Conservation (phyloP, 2,888 invertebrate species). For the Drosophila limbata region DNA sequence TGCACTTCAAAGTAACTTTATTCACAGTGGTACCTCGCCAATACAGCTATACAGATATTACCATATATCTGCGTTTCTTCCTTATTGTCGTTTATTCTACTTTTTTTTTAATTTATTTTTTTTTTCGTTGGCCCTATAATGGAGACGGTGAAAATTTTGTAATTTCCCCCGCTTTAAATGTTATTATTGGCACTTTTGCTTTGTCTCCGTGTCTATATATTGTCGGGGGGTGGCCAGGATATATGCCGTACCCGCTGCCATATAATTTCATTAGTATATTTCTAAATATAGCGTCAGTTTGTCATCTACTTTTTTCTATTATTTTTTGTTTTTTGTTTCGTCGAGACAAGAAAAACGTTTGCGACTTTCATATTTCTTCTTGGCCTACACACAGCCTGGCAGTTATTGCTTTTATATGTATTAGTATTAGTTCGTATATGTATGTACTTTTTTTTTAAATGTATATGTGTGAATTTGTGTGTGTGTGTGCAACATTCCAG, state of each 20-base stretch:
- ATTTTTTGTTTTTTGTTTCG: conserved; percentile 17
- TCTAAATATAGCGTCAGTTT: conserved; percentile 68
- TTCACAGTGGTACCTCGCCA: conserved; percentile 14
- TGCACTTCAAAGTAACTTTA: conserved; percentile 37
- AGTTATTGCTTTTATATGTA: conserved; percentile 69
- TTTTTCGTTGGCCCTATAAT: conserved; percentile 7
- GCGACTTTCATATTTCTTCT: conserved; percentile 73
- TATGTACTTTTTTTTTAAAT: conserved; percentile 18
- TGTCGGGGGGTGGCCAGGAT: conserved; percentile 34
- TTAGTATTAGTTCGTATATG: conserved; percentile 17
- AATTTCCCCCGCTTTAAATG: conserved; percentile 72
- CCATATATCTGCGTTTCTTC: background rate
- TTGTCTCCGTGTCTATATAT: conserved; percentile 49
- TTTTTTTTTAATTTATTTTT: conserved; percentile 5
- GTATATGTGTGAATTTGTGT: conserved; percentile 30
- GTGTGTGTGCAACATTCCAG: conserved; percentile 54
- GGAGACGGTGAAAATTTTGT: conserved; percentile 36
- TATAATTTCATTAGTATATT: conserved; percentile 78
- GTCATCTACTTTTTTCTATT: conserved; percentile 31
- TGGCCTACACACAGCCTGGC: conserved; percentile 68
- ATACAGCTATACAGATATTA: conserved; percentile 2
- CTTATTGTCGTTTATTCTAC: conserved; percentile 21
- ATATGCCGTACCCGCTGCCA: conserved; percentile 56
- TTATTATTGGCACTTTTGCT: conserved; percentile 74
- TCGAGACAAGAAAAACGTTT: conserved; percentile 53